Conservation (phyloP, 2,113 vertebrate genomes). For the Rhineura floridana region DNA sequence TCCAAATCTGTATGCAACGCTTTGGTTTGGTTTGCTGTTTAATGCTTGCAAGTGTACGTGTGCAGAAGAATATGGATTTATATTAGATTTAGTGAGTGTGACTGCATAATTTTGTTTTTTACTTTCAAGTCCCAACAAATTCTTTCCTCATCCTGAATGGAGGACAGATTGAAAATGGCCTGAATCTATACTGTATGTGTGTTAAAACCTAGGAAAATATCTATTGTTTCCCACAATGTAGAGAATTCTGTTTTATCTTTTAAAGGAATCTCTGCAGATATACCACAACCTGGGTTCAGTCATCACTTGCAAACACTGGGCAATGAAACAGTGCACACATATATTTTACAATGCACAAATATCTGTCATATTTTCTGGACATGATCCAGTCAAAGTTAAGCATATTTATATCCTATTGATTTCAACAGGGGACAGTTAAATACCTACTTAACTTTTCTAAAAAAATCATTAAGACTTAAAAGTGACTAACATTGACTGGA, state of each 20-base stretch:
- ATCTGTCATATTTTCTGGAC: not conserved
- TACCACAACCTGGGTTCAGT: not conserved
- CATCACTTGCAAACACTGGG: not conserved
- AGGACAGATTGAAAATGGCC: slow-evolving; percentile 19
- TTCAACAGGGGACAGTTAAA: not conserved
- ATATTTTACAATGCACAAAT: not conserved
- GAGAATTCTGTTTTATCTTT: not conserved
- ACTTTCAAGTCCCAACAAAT: slow-evolving; percentile 33
- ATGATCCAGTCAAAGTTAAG: not conserved
- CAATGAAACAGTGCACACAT: not conserved
- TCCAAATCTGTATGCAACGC: not conserved
- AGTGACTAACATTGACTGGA: not conserved
- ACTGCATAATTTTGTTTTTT: not conserved
- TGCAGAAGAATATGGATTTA: slow-evolving; percentile 18
- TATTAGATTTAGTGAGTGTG: slow-evolving; percentile 18
- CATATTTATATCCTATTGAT: not conserved
- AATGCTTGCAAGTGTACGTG: slow-evolving; percentile 6
- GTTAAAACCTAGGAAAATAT: slow-evolving; percentile 33
- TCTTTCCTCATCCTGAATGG: slow-evolving; percentile 10
- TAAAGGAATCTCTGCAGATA: not conserved
- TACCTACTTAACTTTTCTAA: not conserved
- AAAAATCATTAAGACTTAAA: not conserved
- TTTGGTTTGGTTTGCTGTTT: not conserved
- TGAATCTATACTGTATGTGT: not conserved
- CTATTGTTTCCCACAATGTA: not conserved